phyloP scores from a whole-genome alignment of 1,140 invertebrate species.

The Probaryconus sp. region DNA sequence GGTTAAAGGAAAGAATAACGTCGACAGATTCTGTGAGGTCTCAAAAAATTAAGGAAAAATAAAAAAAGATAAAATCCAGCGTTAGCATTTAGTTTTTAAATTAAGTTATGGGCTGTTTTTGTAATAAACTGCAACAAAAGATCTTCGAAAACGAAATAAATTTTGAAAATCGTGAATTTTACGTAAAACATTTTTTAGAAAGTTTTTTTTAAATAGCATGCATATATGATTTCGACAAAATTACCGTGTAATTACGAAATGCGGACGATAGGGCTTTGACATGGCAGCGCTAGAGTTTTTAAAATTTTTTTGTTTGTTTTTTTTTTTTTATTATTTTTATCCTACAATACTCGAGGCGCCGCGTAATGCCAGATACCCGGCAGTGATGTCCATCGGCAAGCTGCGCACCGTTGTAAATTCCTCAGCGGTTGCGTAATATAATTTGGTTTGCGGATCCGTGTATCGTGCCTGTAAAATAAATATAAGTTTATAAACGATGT shows the following conservation, averaged over 20 bases:
- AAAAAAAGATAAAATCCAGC: slow-evolving; percentile 33
- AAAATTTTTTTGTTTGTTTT: too few species aligned
- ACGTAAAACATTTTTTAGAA: slow-evolving; percentile 6
- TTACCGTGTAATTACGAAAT: slow-evolving; percentile 2
- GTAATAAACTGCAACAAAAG: slow-evolving; percentile 68
- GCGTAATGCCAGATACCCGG: slow-evolving; percentile 90
- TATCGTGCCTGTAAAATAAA: slow-evolving; percentile 85
- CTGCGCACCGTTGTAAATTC: slow-evolving; percentile 91
- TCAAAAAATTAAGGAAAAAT: slow-evolving; percentile 39
- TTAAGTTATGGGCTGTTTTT: slow-evolving; percentile 73
- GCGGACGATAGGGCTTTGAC: too few species aligned
- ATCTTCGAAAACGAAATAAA: slow-evolving; percentile 65
- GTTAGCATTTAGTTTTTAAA: slow-evolving; percentile 70
- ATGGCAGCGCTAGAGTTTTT: too few species aligned
- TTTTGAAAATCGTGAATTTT: slow-evolving; percentile 2
- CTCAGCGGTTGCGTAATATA: slow-evolving; percentile 89
- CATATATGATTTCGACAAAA: background rate
- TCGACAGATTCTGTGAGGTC: slow-evolving; percentile 5
- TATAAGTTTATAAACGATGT: slow-evolving; percentile 43
- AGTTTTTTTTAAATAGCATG: slow-evolving; percentile 7
- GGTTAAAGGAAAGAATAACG: background rate
- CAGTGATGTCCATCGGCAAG: slow-evolving; percentile 93
- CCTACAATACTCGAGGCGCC: slow-evolving; percentile 91
- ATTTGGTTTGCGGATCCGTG: slow-evolving; percentile 92
- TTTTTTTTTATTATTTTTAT: slow-evolving; percentile 72